phyloP scores from a whole-genome alignment of 2,797 vertebrate species.

The Anolis apletophallus region DNA sequence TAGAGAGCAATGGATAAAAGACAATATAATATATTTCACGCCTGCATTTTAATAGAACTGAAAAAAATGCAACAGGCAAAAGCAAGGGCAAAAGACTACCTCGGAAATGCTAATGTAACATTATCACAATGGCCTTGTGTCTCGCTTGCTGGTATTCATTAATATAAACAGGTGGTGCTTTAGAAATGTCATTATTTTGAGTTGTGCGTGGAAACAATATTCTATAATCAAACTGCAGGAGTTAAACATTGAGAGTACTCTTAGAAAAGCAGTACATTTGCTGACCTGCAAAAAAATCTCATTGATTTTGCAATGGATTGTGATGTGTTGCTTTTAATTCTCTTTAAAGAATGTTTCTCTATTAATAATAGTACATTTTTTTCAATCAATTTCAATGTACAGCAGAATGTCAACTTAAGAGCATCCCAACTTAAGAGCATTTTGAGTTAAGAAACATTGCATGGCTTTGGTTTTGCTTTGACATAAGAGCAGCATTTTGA shows the following conservation, averaged over 20 bases:
- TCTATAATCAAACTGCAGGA: not conserved
- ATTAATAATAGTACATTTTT: no score
- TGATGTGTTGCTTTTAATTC: no score
- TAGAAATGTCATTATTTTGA: conserved; percentile 24
- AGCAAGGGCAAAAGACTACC: conserved; percentile 47
- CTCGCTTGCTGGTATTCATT: conserved; percentile 37
- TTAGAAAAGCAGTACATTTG: not conserved
- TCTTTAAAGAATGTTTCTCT: no score
- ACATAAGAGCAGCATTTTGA: no score
- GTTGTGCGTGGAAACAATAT: not conserved
- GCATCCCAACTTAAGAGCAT: no score
- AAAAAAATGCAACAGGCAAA: conserved; percentile 29
- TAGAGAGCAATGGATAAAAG: not conserved
- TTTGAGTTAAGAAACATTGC: no score
- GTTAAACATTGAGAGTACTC: not conserved
- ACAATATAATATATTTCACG: not conserved
- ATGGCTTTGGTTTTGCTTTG: no score
- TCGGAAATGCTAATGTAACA: conserved; percentile 26
- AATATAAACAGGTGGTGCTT: conserved; percentile 1
- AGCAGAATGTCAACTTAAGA: no score
- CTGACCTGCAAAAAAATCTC: not conserved
- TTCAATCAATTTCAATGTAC: no score
- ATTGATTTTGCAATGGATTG: no score
- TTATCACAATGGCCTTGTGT: conserved; percentile 9
- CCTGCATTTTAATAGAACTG: conserved; percentile 34